phyloP scores from a whole-genome alignment of 1,140 invertebrate species.

The Macrocentrus cingulum region DNA sequence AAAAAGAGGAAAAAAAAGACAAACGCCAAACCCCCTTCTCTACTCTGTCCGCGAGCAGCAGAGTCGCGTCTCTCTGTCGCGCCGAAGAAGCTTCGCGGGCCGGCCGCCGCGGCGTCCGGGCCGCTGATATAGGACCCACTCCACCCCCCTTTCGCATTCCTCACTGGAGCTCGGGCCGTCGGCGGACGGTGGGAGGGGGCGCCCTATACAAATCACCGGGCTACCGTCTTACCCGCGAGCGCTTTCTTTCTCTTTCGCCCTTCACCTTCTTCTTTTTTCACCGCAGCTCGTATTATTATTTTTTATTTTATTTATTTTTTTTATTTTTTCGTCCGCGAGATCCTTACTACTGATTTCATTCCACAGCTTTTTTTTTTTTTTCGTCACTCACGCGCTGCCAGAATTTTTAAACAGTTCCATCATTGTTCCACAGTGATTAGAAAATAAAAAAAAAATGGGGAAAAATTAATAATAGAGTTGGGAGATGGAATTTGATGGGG shows the following conservation, averaged over 20 bases:
- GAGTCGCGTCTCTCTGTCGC: conserved; percentile 12
- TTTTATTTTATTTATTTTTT: no score
- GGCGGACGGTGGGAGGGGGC: conserved; percentile 42
- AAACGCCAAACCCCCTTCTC: neutral
- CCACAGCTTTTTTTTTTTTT: neutral
- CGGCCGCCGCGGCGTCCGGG: conserved; percentile 19
- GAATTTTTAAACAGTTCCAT: no score
- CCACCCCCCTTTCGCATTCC: no score
- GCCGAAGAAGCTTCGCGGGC: conserved; percentile 18
- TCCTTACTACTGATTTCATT: conserved; percentile 4
- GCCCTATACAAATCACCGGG: conserved; percentile 54
- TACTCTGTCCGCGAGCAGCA: neutral
- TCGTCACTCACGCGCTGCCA: neutral
- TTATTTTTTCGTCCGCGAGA: neutral
- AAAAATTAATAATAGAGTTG: no score
- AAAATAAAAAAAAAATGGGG: no score
- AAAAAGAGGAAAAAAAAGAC: conserved; percentile 20
- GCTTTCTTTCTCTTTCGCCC: conserved; percentile 30
- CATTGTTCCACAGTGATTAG: no score
- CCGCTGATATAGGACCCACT: conserved; percentile 35
- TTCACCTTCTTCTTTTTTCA: neutral
- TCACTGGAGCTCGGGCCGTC: conserved; percentile 31
- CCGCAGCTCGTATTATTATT: conserved; percentile 1
- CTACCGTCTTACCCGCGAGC: conserved; percentile 50
- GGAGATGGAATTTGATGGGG: no score